Evolutionary conservation across 2,797 vertebrate species (phyloP).

Genomic region (Bovichtus variegatus): DNA sequence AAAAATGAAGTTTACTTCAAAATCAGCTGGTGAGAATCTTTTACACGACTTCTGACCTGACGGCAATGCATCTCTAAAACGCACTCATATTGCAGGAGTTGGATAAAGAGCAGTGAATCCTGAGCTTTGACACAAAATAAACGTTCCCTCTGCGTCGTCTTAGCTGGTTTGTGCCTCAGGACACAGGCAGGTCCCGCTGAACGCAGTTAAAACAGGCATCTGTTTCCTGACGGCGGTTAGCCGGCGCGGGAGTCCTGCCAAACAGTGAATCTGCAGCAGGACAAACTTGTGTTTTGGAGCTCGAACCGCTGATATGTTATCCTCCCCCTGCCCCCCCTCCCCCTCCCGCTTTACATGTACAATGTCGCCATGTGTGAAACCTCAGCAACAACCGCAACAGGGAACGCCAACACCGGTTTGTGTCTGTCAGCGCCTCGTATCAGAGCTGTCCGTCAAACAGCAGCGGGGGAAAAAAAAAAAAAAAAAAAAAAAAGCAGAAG

Average conservation of each 20-base stretch:
- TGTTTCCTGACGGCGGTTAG: slow-evolving; percentile 50
- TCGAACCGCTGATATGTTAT: background rate
- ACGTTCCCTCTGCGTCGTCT: too few relatives aligned
- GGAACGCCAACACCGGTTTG: background rate
- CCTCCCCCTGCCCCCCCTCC: too few relatives aligned
- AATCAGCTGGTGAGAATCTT: background rate
- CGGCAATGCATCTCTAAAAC: slow-evolving; percentile 13
- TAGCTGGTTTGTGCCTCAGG: too few relatives aligned
- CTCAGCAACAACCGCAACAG: slow-evolving; percentile 18
- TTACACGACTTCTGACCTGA: slow-evolving; percentile 20
- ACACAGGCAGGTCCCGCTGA: slow-evolving; percentile 33
- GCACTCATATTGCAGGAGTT: slow-evolving; percentile 29
- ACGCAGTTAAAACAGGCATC: slow-evolving; percentile 35
- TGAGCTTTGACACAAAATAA: too few relatives aligned
- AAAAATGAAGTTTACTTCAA: slow-evolving; percentile 8
- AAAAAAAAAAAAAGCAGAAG: slow-evolving; percentile 11
- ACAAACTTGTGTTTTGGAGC: background rate
- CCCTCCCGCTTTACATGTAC: slow-evolving; percentile 1
- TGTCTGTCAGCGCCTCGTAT: slow-evolving; percentile 41
- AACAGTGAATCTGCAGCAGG: slow-evolving; percentile 16
- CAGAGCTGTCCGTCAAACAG: slow-evolving; percentile 44
- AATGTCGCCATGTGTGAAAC: background rate
- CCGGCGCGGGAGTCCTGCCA: slow-evolving; percentile 24
- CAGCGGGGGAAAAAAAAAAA: too few relatives aligned
- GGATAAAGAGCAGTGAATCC: background rate